Percentiles rank a stretch among this genome's conserved stretches.
phyloP scores from a whole-genome alignment of 2,888 invertebrate species.

The Cheilosia soror region DNA sequence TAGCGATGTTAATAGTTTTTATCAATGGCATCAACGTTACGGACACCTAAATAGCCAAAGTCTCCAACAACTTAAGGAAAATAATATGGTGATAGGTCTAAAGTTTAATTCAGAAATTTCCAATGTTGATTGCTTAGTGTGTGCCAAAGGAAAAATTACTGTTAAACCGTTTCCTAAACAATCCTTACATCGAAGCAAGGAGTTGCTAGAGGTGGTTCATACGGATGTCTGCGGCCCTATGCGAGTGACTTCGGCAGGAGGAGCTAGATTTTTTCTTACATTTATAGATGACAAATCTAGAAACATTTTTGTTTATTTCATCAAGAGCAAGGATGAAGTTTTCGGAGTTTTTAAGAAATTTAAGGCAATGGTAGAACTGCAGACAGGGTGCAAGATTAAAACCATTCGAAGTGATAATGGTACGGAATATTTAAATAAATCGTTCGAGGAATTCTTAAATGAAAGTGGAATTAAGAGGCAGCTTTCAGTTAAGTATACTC shows the following conservation, averaged over 20 bases:
- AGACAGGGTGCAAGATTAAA: slow-evolving; percentile 34
- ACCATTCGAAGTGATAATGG: slow-evolving; percentile 58
- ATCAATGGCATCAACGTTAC: slow-evolving; percentile 9
- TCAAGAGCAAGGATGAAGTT: slow-evolving; percentile 68
- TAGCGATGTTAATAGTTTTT: background rate
- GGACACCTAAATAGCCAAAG: slow-evolving; percentile 30
- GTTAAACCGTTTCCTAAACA: slow-evolving; percentile 42
- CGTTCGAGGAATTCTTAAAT: slow-evolving; percentile 49
- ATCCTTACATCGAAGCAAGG: slow-evolving; percentile 5
- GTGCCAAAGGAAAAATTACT: slow-evolving; percentile 37
- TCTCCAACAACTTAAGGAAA: slow-evolving; percentile 1
- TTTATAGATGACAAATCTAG: slow-evolving; percentile 46
- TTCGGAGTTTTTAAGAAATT: slow-evolving; percentile 35
- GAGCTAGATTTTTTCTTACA: slow-evolving; percentile 33
- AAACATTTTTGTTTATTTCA: slow-evolving; percentile 29
- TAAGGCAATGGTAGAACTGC: slow-evolving; percentile 23
- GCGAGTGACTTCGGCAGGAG: slow-evolving; percentile 6
- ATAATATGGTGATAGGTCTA: slow-evolving; percentile 8
- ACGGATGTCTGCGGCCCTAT: slow-evolving; percentile 54
- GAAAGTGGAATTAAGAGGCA: slow-evolving; percentile 56
- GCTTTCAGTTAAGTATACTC: slow-evolving; percentile 49
- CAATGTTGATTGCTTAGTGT: slow-evolving; percentile 13
- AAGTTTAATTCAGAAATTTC: background rate
- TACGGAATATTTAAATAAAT: slow-evolving; percentile 53
- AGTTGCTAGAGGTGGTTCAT: slow-evolving; percentile 40